phyloP scores from a whole-genome alignment of 1,140 invertebrate genomes.

The Apis florea region DNA sequence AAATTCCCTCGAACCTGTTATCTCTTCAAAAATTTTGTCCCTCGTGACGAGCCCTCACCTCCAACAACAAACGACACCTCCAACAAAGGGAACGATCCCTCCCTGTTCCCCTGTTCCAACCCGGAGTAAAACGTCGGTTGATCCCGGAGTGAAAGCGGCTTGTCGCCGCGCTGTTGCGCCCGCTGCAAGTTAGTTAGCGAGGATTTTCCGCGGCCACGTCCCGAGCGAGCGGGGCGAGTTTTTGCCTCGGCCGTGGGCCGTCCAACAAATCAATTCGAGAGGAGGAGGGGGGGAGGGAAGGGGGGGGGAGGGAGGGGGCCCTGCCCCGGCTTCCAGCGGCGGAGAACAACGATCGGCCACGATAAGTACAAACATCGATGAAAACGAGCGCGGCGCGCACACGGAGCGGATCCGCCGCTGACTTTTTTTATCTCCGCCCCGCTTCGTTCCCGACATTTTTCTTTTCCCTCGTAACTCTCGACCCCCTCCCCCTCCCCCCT shows the following conservation, averaged over 20 bases:
- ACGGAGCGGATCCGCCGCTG: neutral
- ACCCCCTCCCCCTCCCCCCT: neutral
- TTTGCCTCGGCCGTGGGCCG: conserved; percentile 22
- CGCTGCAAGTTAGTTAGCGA: conserved; percentile 33
- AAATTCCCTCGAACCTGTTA: too few species aligned
- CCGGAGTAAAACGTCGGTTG: neutral
- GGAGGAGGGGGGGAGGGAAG: neutral
- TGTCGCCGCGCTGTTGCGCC: neutral
- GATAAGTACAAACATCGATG: conserved; percentile 50
- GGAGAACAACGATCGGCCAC: conserved; percentile 46
- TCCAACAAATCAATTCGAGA: conserved; percentile 47
- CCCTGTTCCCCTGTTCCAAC: neutral
- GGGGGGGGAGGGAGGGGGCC: too few species aligned
- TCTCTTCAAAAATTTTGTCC: too few species aligned
- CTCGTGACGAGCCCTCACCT: too few species aligned
- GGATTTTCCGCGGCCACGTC: conserved; percentile 33
- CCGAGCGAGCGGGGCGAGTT: conserved; percentile 24
- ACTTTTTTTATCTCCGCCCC: conserved; percentile 41
- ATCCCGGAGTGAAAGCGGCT: conserved; percentile 7
- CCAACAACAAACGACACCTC: too few species aligned
- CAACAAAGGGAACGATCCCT: too few species aligned
- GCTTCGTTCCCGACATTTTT: conserved; percentile 45
- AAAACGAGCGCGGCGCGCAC: neutral
- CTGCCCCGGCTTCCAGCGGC: conserved; percentile 32
- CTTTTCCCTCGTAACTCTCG: conserved; percentile 31